These are phyloP conservation scores for Rhaphigaster nebulosa DNA, from an alignment of 2,888 invertebrate genomes.

Conservation along the genomic window DNA sequence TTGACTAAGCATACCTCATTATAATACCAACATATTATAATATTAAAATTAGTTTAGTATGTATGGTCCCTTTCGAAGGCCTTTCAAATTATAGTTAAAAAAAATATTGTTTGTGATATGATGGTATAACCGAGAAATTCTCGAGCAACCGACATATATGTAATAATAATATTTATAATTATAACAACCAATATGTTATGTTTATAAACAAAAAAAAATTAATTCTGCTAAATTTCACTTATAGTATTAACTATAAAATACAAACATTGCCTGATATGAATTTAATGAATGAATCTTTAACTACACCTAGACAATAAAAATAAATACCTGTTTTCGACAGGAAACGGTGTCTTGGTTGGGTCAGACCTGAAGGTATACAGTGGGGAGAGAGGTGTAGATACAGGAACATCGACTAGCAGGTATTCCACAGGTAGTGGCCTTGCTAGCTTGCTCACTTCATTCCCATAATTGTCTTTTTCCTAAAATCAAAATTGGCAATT, in stretches of 20 bases:
- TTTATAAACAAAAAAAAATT: not conserved
- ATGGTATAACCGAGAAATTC: too few relatives aligned
- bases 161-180: too few relatives aligned
- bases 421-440: slow-evolving; percentile 98
- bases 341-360: slow-evolving; percentile 76
- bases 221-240: not conserved
- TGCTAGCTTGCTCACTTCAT: slow-evolving; percentile 93
- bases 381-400: slow-evolving; percentile 88
- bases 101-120: too few relatives aligned
- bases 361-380: slow-evolving; percentile 80
- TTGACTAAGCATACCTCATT: too few relatives aligned
- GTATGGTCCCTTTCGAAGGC: too few relatives aligned
- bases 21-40: too few relatives aligned
- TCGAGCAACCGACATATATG: too few relatives aligned
- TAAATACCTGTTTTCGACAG: slow-evolving; percentile 82
- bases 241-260: not conserved
- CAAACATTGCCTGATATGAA: not conserved
- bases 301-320: not conserved
- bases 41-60: not conserved
- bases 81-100: too few relatives aligned
- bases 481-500: slow-evolving; percentile 69
- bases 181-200: too few relatives aligned
- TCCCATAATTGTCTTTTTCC: slow-evolving; percentile 98
- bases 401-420: slow-evolving; percentile 95
- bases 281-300: not conserved